These are phyloP conservation scores for Choloepus hoffmanni DNA, from an alignment of 2,113 vertebrate genomes.

Conservation along the genomic window DNA sequence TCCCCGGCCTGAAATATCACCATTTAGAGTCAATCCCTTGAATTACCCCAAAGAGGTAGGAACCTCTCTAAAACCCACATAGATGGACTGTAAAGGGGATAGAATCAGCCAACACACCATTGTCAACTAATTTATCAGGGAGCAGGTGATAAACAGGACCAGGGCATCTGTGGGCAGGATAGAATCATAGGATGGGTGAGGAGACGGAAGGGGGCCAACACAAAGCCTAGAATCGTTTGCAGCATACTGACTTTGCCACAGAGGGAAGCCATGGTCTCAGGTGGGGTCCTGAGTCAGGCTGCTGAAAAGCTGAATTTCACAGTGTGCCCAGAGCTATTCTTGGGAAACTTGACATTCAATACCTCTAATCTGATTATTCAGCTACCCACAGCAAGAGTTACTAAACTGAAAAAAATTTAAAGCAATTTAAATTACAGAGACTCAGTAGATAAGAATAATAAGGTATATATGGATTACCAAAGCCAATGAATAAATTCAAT, in stretches of 20 bases:
- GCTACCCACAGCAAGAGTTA: conserved; percentile 17
- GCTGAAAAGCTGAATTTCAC: not conserved
- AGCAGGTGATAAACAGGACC: not conserved
- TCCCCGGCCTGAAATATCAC: not conserved
- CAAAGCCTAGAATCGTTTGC: not conserved
- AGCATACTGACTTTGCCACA: not conserved
- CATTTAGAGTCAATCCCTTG: not conserved
- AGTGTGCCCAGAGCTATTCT: not conserved
- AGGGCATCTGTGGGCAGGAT: not conserved
- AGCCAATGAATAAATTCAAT: conserved; percentile 5
- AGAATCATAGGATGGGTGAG: not conserved
- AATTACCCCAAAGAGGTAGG: not conserved
- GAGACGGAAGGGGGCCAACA: not conserved
- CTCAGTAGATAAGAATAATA: not conserved
- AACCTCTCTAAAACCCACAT: conserved; percentile 9
- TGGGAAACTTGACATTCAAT: not conserved
- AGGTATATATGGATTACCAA: not conserved
- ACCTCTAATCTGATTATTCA: conserved; percentile 21
- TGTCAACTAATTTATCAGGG: not conserved
- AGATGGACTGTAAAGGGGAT: not conserved
- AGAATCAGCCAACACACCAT: not conserved
- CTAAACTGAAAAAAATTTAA: conserved; percentile 12
- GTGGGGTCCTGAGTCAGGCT: not conserved
- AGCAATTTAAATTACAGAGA: not conserved
- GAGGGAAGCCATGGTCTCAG: not conserved